Percentiles rank a stretch among this genome's conserved stretches.
Evolutionary conservation across 2,113 vertebrate species (phyloP).

Genomic region (Proteles cristata): DNA sequence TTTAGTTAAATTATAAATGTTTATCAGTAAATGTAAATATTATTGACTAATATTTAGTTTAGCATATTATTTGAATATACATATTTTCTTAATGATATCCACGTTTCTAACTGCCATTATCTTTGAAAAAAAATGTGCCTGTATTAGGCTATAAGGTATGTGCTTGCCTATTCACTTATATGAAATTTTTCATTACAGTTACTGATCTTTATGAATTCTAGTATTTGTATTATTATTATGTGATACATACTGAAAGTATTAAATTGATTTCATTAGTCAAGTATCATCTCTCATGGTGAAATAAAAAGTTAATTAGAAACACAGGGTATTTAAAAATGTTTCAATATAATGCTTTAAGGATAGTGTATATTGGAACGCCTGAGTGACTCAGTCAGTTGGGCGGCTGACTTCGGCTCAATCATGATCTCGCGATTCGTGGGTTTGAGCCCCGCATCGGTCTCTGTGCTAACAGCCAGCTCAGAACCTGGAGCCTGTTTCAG

Average conservation of each 20-base stretch:
- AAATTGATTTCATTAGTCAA: background rate
- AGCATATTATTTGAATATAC: constrained; percentile 59
- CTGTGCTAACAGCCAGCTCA: no score
- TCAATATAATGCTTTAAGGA: background rate
- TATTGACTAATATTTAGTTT: constrained; percentile 59
- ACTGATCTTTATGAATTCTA: background rate
- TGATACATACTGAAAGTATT: constrained; percentile 24
- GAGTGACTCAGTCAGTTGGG: no score
- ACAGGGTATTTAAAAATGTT: background rate
- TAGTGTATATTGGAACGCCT: background rate
- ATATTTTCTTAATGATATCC: constrained; percentile 50
- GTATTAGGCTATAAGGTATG: background rate
- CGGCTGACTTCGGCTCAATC: no score
- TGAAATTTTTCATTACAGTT: background rate
- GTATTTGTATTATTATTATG: background rate
- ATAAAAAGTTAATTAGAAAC: background rate
- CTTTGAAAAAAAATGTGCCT: constrained; percentile 28
- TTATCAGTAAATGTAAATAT: constrained; percentile 66
- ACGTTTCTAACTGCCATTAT: constrained; percentile 46
- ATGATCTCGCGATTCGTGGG: no score
- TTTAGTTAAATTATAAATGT: constrained; percentile 46
- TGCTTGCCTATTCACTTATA: constrained; percentile 22
- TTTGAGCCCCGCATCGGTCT: no score
- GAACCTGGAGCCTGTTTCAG: no score
- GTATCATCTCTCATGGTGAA: background rate